Base-by-base conservation (phyloP, 2,888 invertebrate genomes). In the Linnaemya vulpina region DNA sequence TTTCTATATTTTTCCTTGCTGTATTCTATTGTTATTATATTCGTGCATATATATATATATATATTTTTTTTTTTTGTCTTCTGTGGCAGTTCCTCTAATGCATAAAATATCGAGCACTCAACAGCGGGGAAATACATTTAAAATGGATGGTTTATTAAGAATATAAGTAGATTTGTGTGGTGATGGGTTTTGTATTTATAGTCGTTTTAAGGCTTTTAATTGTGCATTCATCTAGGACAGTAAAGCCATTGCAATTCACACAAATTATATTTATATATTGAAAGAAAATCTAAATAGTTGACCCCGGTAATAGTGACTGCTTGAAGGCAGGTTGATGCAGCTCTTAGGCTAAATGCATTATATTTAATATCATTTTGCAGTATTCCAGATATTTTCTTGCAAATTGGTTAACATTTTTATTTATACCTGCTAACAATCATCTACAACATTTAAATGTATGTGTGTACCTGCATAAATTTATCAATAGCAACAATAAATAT, bases 21-120 rank as follows among this genome's bases (percentile, higher is more conserved):
- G 51, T 5, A 60, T 74, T 67, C 67, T 74, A 40, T 80, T 67
- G 80, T 65, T 15, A 35, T 65, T 30, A 46, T n/a, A 35, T 65
- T 38, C 35, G 17, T 49, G 65, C 1, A 30, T 46, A 20, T 3
- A 4, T 35, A n/a, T n/a, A n/a, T n/a, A n/a, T n/a, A n/a, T n/a
- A n/a, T n/a, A n/a, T n/a, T n/a, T n/a, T n/a, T n/a, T n/a, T n/a
- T n/a, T 22, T 55, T 55, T 55, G 17, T 22, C 17, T 30, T 80
- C 51, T 49, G 10, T 51, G 20, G 22, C 51, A 25, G 15, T 70
- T 60, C 15, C n/a, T 58, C 13, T 40, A 35, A 35, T 70, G 40
- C 30, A 53, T 55, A 65, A 70, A 76, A 82, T 71, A 65, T 76
- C 63, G 70, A 76, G 63, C 76, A 58, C 63, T 76, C 76, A 79